A percentile compares a stretch with the other conserved stretches of the same genome.
Evolutionary conservation across 1,140 invertebrate genomes (phyloP).

Genomic region (Linepithema humile): DNA sequence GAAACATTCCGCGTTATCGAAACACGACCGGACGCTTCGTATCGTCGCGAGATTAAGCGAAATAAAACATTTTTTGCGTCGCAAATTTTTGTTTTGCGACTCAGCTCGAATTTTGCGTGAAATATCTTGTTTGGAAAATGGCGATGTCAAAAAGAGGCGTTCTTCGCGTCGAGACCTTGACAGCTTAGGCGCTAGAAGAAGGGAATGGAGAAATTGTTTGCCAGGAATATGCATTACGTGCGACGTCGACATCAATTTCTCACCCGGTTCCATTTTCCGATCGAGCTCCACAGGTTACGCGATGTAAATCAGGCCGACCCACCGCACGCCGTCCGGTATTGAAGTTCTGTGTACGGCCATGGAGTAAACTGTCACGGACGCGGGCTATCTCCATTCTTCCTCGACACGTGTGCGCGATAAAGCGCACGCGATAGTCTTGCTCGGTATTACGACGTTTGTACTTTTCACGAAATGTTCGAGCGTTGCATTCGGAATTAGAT

Average conservation of each 20-base stretch:
- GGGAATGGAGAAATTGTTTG: neutral
- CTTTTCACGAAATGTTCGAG: neutral
- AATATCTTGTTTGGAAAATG: neutral
- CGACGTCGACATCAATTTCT: conserved; percentile 12
- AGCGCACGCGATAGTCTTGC: conserved; percentile 48
- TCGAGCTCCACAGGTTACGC: conserved; percentile 58
- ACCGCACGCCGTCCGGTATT: conserved; percentile 46
- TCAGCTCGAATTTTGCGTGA: neutral
- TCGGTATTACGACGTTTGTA: conserved; percentile 11
- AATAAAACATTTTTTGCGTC: neutral
- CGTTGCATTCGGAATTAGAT: neutral
- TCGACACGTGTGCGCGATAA: conserved; percentile 58
- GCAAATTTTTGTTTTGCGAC: neutral
- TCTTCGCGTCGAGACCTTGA: neutral
- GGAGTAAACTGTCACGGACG: conserved; percentile 1
- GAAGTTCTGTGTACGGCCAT: conserved; percentile 47
- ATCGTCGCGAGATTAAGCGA: neutral
- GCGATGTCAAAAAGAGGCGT: neutral
- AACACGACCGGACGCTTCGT: neutral
- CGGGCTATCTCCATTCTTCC: conserved; percentile 59
- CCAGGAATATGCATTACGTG: neutral
- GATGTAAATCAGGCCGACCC: conserved; percentile 60
- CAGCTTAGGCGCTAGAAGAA: neutral
- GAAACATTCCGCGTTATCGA: neutral
- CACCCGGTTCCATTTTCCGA: conserved; percentile 6